Conservation (phyloP, 2,797 vertebrate genomes). For the Sebastes cheni region DNA sequence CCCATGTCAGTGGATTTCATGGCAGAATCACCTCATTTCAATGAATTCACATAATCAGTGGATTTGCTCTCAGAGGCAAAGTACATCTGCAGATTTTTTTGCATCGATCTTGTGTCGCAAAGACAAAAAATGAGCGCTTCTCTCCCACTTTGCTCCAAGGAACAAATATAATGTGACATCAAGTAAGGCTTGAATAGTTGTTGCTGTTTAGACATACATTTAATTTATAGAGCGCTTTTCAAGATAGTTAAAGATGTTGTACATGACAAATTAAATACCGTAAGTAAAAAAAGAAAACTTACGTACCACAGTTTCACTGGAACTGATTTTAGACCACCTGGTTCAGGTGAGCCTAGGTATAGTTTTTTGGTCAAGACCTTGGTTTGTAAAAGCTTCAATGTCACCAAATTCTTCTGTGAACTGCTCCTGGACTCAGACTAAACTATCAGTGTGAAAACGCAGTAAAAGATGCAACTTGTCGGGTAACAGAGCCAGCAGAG, state of each 20-base stretch:
- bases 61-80: not conserved
- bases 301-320: not conserved
- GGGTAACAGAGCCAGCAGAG: not conserved
- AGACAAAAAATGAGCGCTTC: not conserved
- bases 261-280: not conserved
- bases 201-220: not conserved
- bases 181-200: not conserved
- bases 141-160: not conserved
- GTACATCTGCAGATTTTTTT: not conserved
- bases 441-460: not conserved
- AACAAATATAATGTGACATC: not conserved
- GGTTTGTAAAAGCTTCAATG: not conserved
- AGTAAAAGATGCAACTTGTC: not conserved
- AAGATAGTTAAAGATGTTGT: not conserved
- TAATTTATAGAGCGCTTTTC: not conserved
- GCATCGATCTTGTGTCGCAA: not conserved
- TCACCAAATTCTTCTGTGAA: not conserved
- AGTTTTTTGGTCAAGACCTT: not conserved
- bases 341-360: not conserved
- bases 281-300: not conserved
- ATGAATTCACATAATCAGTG: not conserved
- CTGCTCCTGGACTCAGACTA: not conserved
- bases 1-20: not conserved
- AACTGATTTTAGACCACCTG: not conserved
- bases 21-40: not conserved